Base-by-base conservation (phyloP, 2,888 invertebrate genomes). In the Trissoscelio sp. region DNA sequence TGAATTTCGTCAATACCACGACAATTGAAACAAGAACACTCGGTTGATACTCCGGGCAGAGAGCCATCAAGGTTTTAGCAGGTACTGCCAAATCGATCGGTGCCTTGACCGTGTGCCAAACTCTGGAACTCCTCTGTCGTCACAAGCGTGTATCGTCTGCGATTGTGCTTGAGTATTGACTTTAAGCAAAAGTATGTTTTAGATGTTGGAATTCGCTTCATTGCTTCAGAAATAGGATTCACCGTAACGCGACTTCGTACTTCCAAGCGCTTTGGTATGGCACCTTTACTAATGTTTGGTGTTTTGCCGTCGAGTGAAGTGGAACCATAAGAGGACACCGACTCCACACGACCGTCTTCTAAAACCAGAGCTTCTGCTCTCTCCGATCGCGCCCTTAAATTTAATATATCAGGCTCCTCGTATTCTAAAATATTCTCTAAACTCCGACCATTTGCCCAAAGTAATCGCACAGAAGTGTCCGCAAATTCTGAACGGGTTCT, bases 131-230 rank as follows among this genome's bases (percentile, higher is more conserved):
- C 86, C 24, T 85, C 86, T 0, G 89, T 87, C 1, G 89, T 89
- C 5, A 91, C 89, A 11, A 90, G 74, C 0, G 91, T 91, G 58
- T 90, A 90, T 1, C 90, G 83, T 2, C 91, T 83, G 2, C 86
- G 87, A 39, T 90, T 89, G 79, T 89, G 90, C 57, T 90, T 91
- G 0, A 91, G 82, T n/a, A 91, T 91, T 7, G 91, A 90, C 69
- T 89, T 91, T 0, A 90, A 81, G 66, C 90, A 91, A 64, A 89
- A 88, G 46, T 90, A 90, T 5, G 90, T 91, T 34, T 87, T 88
- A 2, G 91, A 90, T 11, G 81, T 84, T 0, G 90, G 86, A 11
- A 88, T 82, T 9, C 83, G 85, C 14, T 85, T 85, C 28, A 79
- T 80, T 1, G 86, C 86, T 16, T 85, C 85, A 14, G 86, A 83